Conservation (phyloP, 2,113 vertebrate genomes). For the Cairina moschata region DNA sequence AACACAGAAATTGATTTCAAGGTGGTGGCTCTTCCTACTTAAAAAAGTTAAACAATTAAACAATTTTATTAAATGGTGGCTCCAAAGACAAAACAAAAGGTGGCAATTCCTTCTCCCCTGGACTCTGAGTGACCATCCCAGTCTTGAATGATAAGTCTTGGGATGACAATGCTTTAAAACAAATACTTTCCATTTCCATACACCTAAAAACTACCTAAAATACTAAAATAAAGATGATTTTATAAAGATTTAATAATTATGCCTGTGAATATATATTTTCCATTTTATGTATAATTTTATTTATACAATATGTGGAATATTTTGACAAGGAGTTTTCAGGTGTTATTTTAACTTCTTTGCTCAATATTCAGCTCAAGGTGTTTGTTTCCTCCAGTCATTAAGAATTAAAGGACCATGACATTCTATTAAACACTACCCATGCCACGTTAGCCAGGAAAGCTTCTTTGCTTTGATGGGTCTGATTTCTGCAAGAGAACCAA, state of each 20-base stretch:
- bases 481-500: not conserved
- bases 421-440: not conserved
- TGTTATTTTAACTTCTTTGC: not conserved
- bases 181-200: not conserved
- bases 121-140: not conserved
- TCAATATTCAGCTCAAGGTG: not conserved
- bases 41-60: not conserved
- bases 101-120: not conserved
- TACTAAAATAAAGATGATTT: not conserved
- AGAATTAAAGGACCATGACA: not conserved
- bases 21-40: not conserved
- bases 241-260: not conserved
- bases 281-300: not conserved
- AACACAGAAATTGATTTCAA: not conserved
- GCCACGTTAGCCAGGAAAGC: not conserved
- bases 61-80: not conserved
- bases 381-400: not conserved
- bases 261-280: not conserved
- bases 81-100: not conserved
- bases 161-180: not conserved
- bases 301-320: not conserved
- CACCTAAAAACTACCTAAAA: not conserved
- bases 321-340: not conserved
- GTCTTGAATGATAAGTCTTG: not conserved
- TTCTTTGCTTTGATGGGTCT: fast-evolving